Conservation (phyloP, 2,888 invertebrate genomes). For the Escarpia spicata region DNA sequence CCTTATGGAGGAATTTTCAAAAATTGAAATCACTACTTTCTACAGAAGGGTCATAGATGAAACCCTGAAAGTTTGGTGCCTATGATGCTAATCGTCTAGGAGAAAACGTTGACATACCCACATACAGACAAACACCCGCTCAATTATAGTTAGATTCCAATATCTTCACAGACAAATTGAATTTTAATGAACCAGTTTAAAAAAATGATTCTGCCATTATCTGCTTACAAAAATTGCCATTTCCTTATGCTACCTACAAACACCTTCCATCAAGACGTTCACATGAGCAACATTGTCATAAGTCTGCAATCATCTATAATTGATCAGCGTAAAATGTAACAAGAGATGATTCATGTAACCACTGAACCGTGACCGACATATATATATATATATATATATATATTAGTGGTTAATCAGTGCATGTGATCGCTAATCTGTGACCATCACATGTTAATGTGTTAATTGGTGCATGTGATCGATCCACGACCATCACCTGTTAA, state of each 20-base stretch:
- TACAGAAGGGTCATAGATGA: too few species aligned
- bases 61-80: too few species aligned
- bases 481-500: slow-evolving; percentile 29
- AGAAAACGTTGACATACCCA: too few species aligned
- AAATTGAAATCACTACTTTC: too few species aligned
- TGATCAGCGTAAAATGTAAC: background rate
- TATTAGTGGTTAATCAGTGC: slow-evolving; percentile 9
- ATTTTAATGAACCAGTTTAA: background rate
- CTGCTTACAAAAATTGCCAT: background rate
- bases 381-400: too few species aligned
- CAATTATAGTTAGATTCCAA: background rate
- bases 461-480: background rate
- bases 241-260: background rate
- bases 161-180: background rate
- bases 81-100: too few species aligned
- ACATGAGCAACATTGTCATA: background rate
- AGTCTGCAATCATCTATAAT: background rate
- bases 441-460: background rate
- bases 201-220: background rate
- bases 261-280: background rate
- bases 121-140: background rate
- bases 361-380: background rate
- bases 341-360: background rate
- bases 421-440: background rate
- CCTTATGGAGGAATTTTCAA: too few species aligned